Percentiles rank a stretch among this genome's conserved stretches.
These are phyloP conservation scores for Cybosia mesomella DNA, from an alignment of 2,888 invertebrate genomes.

Conservation along the genomic window DNA sequence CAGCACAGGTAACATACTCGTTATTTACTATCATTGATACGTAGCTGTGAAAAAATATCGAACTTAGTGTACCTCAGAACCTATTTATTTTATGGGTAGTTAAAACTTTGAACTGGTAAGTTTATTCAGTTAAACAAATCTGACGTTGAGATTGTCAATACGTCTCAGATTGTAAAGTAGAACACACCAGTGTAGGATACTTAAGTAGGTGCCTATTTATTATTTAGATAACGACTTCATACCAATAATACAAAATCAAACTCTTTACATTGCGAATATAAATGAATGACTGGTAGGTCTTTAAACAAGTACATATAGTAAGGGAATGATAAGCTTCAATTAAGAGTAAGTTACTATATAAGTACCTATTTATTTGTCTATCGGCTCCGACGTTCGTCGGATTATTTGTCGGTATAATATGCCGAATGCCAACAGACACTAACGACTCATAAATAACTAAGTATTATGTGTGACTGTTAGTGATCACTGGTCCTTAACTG, in stretches of 20 bases:
- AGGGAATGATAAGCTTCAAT: background rate
- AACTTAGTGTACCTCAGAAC: too few relatives aligned
- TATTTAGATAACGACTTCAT: conserved; percentile 8
- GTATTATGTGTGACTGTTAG: background rate
- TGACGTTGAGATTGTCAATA: background rate
- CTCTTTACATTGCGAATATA: background rate
- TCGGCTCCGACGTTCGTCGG: too few relatives aligned
- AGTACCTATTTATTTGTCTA: background rate
- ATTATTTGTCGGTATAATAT: background rate
- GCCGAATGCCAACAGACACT: too few relatives aligned
- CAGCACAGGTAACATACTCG: too few relatives aligned
- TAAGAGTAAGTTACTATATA: background rate
- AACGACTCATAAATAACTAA: too few relatives aligned
- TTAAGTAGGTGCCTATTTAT: background rate
- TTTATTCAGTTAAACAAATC: background rate
- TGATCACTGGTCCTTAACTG: background rate
- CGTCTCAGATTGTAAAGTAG: background rate
- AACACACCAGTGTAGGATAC: conserved; percentile 5
- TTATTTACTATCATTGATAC: too few relatives aligned
- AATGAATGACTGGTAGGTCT: background rate
- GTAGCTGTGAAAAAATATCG: too few relatives aligned
- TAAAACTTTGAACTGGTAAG: background rate
- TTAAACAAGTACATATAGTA: background rate
- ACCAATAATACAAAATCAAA: conserved; percentile 8
- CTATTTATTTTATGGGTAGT: too few relatives aligned